Evolutionary conservation across 2,113 vertebrate genomes (phyloP).

Genomic region (Gyps fulvus): DNA sequence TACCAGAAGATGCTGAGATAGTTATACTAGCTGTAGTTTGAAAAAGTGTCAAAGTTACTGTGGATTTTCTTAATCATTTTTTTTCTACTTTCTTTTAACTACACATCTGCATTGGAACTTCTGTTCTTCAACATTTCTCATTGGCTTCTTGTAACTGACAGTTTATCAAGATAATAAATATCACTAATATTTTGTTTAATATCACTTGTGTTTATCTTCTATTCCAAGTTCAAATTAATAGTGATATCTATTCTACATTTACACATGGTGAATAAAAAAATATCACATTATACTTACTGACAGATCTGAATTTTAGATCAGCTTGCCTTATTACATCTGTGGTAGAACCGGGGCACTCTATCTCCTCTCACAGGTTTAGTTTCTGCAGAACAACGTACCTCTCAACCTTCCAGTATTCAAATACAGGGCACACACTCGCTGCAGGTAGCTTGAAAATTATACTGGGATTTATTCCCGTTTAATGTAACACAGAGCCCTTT

Average conservation of each 20-base stretch:
- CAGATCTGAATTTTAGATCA: slow-evolving; percentile 59
- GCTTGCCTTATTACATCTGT: slow-evolving; percentile 42
- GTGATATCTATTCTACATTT: neutral
- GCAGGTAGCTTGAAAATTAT: slow-evolving; percentile 21
- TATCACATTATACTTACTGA: neutral
- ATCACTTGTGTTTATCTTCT: neutral
- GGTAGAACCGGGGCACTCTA: neutral
- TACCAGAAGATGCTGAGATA: neutral
- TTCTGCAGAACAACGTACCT: slow-evolving; percentile 31
- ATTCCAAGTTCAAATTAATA: neutral
- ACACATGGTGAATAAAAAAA: slow-evolving; percentile 7
- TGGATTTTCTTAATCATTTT: neutral
- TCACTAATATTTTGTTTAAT: neutral
- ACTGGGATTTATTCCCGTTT: neutral
- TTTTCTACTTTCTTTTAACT: neutral
- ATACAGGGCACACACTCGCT: neutral
- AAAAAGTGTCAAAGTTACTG: neutral
- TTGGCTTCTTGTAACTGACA: neutral
- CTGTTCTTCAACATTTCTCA: neutral
- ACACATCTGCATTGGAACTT: neutral
- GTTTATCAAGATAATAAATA: neutral
- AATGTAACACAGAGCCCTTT: neutral
- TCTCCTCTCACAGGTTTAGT: slow-evolving; percentile 44
- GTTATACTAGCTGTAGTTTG: neutral
- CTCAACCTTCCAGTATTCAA: slow-evolving; percentile 47